A percentile compares a stretch with the other conserved stretches of the same genome.
phyloP scores from a whole-genome alignment of 2,888 invertebrate genomes.

The Hedychridium roseum region DNA sequence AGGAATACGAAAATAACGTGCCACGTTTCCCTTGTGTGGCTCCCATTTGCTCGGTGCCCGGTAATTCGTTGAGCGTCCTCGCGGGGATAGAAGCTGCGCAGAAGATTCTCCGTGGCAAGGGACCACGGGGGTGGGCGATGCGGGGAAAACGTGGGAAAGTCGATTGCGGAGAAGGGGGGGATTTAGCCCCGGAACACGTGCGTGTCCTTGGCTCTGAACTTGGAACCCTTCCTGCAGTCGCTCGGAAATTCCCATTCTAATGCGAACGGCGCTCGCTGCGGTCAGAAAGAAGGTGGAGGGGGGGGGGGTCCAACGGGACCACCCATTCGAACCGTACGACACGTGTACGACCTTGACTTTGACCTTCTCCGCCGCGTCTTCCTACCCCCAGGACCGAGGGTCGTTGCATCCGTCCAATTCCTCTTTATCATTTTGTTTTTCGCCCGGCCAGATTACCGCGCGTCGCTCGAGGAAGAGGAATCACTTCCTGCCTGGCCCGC shows the following conservation, averaged over 20 bases:
- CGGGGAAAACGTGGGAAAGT: neutral
- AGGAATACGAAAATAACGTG: too few species aligned
- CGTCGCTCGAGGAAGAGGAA: constrained; percentile 9
- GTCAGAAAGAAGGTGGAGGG: constrained; percentile 16
- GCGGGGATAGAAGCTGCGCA: constrained; percentile 2
- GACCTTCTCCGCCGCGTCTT: constrained; percentile 14
- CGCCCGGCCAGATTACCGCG: neutral
- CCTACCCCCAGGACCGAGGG: constrained; percentile 10
- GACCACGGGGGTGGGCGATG: constrained; percentile 3
- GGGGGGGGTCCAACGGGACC: constrained; percentile 6
- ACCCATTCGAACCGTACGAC: constrained; percentile 17
- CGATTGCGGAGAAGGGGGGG: neutral
- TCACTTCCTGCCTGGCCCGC: constrained; percentile 20
- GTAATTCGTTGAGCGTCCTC: constrained; percentile 3
- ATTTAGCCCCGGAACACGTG: constrained; percentile 4
- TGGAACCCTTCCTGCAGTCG: neutral
- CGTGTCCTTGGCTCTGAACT: constrained; percentile 11
- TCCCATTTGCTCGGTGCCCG: too few species aligned
- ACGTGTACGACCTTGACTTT: constrained; percentile 32
- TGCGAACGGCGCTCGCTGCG: constrained; percentile 6
- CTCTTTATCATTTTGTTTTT: neutral
- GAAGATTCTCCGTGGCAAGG: constrained; percentile 15
- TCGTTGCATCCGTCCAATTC: constrained; percentile 15
- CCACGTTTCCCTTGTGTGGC: too few species aligned
- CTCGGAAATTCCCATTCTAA: constrained; percentile 5